A percentile compares a stretch with the other conserved stretches of the same genome.
These are phyloP conservation scores for Cydia amplana DNA, from an alignment of 1,140 invertebrate species.

Conservation along the genomic window DNA sequence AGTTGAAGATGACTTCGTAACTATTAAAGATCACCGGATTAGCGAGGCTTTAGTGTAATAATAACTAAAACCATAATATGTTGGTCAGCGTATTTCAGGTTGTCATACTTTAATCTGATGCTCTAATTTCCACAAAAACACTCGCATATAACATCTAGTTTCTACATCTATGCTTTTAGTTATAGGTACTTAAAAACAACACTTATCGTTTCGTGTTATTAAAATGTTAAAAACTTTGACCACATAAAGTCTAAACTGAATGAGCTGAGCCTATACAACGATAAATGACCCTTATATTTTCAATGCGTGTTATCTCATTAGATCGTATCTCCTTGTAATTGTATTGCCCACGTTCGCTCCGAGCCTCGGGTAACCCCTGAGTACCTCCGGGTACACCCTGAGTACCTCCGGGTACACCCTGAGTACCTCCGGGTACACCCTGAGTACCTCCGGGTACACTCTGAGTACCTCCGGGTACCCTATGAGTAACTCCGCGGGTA, in stretches of 20 bases:
- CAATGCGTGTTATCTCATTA: conserved; percentile 40
- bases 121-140: too few relatives aligned
- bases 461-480: neutral
- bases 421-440: neutral
- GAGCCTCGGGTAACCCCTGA: neutral
- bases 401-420: neutral
- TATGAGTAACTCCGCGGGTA: neutral
- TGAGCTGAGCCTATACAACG: conserved; percentile 74
- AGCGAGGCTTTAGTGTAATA: neutral
- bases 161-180: neutral
- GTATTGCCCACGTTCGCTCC: conserved; percentile 6
- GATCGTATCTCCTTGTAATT: neutral
- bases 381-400: neutral
- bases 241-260: conserved; percentile 48
- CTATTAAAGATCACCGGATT: too few relatives aligned
- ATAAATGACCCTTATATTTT: conserved; percentile 56
- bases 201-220: neutral
- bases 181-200: neutral
- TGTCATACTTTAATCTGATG: too few relatives aligned
- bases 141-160: too few relatives aligned
- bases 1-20: too few relatives aligned
- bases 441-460: neutral
- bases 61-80: neutral
- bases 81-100: too few relatives aligned
- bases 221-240: neutral